Evolutionary conservation across 1,140 invertebrate genomes (phyloP), one percentile per base, ranked within the genome.

Genomic region (Drosophila orosa): DNA sequence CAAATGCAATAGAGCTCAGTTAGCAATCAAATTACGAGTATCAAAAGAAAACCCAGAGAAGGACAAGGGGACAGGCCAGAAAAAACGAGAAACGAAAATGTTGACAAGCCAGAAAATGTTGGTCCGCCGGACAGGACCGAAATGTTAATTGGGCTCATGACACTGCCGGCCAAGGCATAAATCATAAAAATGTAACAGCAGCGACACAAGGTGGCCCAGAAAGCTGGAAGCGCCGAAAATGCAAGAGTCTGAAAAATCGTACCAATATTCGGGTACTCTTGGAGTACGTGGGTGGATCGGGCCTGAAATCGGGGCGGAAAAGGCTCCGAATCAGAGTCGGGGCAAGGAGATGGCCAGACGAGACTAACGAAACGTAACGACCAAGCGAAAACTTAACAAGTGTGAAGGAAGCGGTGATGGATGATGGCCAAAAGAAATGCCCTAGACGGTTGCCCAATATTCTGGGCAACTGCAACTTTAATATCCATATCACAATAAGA

Each of bases 121-220:
- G 68, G 68, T 58, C 68, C 68, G 68, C 52, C 68, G 68, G 68
- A 72, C 68, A 69, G 44, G 73, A 76, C 59, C 75, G 61, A 87
- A 87, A 87, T 87, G 83, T 87, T 87, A 87, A 87, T 87, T 87
- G 83, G 83, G 83, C 79, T 87, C 83, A 71, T 87, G 79, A 87
- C 83, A 87, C 83, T 82, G 78, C 66, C 61, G 71, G 62, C 81
- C 79, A 58, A 74, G 66, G 84, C 82, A 86, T 87, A 87, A 87
- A 86, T 86, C 78, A 86, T 79, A 66, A 87, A 81, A 87, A 87
- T 83, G 61, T 75, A 71, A 67, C 77, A 79, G 78, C 82, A 73
- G 74, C 69, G 65, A 56, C 69, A 66, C 83, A 60, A 75, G 72
- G 55, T 50, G 67, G 40, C 56, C 44, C 25, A 68, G 60, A 45